These are phyloP conservation scores for Benitochromis conjunctus DNA, from an alignment of 2,113 vertebrate genomes.

Conservation along the genomic window DNA sequence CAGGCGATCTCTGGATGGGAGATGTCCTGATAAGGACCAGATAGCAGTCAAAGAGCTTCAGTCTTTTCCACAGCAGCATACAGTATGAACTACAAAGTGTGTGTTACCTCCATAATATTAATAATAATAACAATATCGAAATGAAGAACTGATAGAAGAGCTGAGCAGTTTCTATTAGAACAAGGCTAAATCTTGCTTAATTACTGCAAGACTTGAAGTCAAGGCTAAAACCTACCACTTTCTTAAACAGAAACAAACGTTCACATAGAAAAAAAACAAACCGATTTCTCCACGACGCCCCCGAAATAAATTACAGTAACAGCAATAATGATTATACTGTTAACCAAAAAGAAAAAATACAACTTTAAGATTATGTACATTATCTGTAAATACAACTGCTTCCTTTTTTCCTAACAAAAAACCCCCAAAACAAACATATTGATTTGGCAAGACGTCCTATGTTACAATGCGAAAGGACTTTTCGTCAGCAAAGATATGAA, in stretches of 20 bases:
- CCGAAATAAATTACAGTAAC: constrained; percentile 65
- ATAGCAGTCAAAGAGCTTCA: constrained; percentile 47
- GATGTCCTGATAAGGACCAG: constrained; percentile 7
- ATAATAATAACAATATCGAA: not conserved
- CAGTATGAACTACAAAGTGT: constrained; percentile 32
- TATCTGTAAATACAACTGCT: constrained; percentile 51
- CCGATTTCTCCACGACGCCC: not conserved
- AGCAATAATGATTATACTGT: constrained; percentile 55
- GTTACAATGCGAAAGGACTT: constrained; percentile 43
- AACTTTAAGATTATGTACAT: constrained; percentile 68
- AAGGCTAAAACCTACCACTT: constrained; percentile 58
- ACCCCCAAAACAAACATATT: constrained; percentile 30
- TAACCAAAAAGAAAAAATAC: constrained; percentile 47
- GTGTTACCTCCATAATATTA: constrained; percentile 25
- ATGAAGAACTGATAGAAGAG: constrained; percentile 31
- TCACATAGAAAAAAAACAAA: constrained; percentile 38
- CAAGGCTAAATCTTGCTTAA: constrained; percentile 62
- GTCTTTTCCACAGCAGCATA: constrained; percentile 53
- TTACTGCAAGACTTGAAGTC: constrained; percentile 52
- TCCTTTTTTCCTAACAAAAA: constrained; percentile 32
- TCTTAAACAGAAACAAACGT: constrained; percentile 28
- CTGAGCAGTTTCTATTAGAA: constrained; percentile 46
- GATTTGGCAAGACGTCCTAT: constrained; percentile 61
- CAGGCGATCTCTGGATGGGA: constrained; percentile 26
- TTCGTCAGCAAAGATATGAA: constrained; percentile 34